Conservation (phyloP, 2,113 vertebrate species). For the Psephotus haematonotus region DNA sequence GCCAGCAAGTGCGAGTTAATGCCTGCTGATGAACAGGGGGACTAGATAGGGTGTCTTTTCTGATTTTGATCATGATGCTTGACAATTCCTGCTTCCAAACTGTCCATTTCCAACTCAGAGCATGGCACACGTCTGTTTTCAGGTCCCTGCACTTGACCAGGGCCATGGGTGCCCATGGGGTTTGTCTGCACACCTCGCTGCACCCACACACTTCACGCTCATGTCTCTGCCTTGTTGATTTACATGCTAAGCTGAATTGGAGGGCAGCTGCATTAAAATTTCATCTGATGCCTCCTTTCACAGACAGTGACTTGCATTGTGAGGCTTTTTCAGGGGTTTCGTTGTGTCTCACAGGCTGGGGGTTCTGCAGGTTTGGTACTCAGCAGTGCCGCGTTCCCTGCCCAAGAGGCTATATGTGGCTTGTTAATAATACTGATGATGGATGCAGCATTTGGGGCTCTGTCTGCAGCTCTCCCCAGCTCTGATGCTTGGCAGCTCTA, state of each 20-base stretch:
- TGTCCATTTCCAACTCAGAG: neutral
- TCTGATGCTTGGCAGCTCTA: neutral
- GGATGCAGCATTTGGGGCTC: neutral
- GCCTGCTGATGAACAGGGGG: neutral
- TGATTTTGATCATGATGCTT: neutral
- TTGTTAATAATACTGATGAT: neutral
- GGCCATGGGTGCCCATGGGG: neutral
- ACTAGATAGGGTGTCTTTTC: neutral
- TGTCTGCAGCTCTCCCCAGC: neutral
- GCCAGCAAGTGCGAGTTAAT: neutral
- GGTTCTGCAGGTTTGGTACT: neutral
- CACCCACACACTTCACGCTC: neutral
- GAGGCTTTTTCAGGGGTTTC: neutral
- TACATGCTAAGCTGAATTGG: neutral
- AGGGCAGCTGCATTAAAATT: constrained; percentile 12
- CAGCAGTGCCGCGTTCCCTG: accelerated
- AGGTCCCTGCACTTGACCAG: neutral
- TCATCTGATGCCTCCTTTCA: neutral
- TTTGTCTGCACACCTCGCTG: neutral
- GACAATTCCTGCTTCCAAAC: neutral
- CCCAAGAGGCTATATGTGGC: neutral
- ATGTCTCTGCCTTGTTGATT: neutral
- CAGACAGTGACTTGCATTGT: neutral
- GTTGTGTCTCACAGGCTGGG: neutral
- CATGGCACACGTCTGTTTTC: accelerated